Base-by-base conservation (phyloP, 2,888 invertebrate species). In the Caenorhabditis becei region DNA sequence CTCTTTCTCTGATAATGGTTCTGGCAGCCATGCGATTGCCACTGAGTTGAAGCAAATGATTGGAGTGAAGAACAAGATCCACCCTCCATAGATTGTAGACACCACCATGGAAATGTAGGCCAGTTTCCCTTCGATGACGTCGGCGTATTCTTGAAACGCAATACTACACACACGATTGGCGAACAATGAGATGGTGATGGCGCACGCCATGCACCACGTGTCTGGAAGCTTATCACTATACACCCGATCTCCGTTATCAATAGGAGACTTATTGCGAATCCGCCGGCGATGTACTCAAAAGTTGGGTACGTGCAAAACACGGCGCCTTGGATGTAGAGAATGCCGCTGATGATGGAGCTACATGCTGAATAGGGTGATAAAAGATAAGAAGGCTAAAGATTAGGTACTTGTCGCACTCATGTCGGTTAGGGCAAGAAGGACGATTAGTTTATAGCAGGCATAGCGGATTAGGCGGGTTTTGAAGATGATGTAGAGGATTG, bases 201-300 rank as follows among this genome's bases (percentile, higher is more conserved):
- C 74, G 23, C 74, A 74, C 59, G 74, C 74, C 74, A 74, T 74
- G 51, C 74, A 74, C 74, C 74, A 74, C 1, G 74, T 74, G 41
- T 74, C 74, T 74, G 44, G 18, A 66, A 49, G 35, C 10, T 47
- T n/a, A 20, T 20, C 20, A 3, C 18, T n/a, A n/a, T n/a, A n/a
- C 18, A 47, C 16, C 28, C n/a, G 0, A 32, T 49, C 23, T 32
- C 10, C 41, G 32, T n/a, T 0, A 24, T 51, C 24, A 67, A 47
- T 58, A 37, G 41, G 18, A 18, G 1, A 74, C 74, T 74, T 16
- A 74, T 74, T 65, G 74, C 74, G 56, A 74, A 74, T 35, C 74
- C 74, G 5, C 74, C 74, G 14, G 74, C 58, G 37, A 74, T 65
- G 51, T 74, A 74, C 20, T 51, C 63, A 26, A 74, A 74, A 7